phyloP scores from a whole-genome alignment of 2,113 vertebrate genomes.

The Mola mola region DNA sequence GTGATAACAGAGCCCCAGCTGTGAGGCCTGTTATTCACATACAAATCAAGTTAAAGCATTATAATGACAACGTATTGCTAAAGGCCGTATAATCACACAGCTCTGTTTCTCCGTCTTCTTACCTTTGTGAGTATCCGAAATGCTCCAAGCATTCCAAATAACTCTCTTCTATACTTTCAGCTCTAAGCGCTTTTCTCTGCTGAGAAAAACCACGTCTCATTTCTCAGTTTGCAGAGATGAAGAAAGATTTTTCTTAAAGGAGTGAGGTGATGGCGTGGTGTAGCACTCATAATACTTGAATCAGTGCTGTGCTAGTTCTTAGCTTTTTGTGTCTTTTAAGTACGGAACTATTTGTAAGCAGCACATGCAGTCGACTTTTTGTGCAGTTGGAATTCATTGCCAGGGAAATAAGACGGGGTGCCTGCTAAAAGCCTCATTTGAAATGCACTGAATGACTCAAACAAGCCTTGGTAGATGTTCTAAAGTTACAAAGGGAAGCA shows the following conservation, averaged over 20 bases:
- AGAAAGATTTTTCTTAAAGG: slow-evolving; percentile 43
- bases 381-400: slow-evolving; percentile 24
- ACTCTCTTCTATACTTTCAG: slow-evolving; percentile 35
- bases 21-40: slow-evolving; percentile 33
- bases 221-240: slow-evolving; percentile 39
- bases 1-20: slow-evolving; percentile 27
- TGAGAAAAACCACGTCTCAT: slow-evolving; percentile 37
- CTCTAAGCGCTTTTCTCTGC: slow-evolving; percentile 23
- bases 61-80: slow-evolving; percentile 39
- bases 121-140: slow-evolving; percentile 30
- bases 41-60: slow-evolving; percentile 31
- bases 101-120: slow-evolving; percentile 27
- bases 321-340: too few species aligned
- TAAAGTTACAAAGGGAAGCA: slow-evolving; percentile 24
- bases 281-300: slow-evolving; percentile 26
- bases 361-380: slow-evolving; percentile 6
- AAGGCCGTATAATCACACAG: slow-evolving; percentile 43
- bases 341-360: slow-evolving; percentile 7
- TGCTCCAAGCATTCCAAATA: slow-evolving; percentile 41
- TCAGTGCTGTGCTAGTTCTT: too few species aligned
- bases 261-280: slow-evolving; percentile 38
- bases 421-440: slow-evolving; percentile 23
- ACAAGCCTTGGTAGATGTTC: slow-evolving; percentile 21
- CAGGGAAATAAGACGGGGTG: slow-evolving; percentile 12
- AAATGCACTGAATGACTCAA: slow-evolving; percentile 38